These are phyloP conservation scores for Eira barbara DNA, from an alignment of 2,113 vertebrate genomes.

Conservation along the genomic window DNA sequence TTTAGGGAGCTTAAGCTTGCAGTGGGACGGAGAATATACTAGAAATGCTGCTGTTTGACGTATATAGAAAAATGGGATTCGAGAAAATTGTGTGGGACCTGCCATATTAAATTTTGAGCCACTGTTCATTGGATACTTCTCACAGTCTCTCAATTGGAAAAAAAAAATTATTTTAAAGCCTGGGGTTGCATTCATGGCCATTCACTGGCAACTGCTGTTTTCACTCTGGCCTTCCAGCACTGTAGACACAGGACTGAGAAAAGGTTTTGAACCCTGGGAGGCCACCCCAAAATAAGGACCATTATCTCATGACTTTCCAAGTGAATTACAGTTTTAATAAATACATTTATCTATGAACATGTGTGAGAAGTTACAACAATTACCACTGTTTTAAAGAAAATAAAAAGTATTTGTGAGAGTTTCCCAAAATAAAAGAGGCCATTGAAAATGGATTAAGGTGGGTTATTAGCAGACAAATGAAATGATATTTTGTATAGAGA, in stretches of 20 bases:
- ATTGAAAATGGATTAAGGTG: conserved; percentile 30
- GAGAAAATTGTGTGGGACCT: neutral
- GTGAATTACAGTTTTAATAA: conserved; percentile 3
- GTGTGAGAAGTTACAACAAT: neutral
- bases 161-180: neutral
- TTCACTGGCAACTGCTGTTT: neutral
- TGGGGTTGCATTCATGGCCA: neutral
- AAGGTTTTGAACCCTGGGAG: neutral
- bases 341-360: neutral
- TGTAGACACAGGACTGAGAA: neutral
- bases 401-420: neutral
- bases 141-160: neutral
- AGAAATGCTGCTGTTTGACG: neutral
- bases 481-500: conserved; percentile 36
- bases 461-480: conserved; percentile 1
- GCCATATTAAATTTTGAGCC: neutral
- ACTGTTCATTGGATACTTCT: neutral
- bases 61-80: neutral
- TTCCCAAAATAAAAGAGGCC: neutral
- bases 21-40: neutral
- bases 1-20: neutral
- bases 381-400: conserved; percentile 20
- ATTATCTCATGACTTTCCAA: neutral
- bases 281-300: neutral
- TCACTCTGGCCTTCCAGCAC: neutral